Percentiles rank a stretch among this genome's conserved stretches.
Conservation (phyloP, 92 coral and sea anemone genomes). For the Isaurus tuberculatus region DNA sequence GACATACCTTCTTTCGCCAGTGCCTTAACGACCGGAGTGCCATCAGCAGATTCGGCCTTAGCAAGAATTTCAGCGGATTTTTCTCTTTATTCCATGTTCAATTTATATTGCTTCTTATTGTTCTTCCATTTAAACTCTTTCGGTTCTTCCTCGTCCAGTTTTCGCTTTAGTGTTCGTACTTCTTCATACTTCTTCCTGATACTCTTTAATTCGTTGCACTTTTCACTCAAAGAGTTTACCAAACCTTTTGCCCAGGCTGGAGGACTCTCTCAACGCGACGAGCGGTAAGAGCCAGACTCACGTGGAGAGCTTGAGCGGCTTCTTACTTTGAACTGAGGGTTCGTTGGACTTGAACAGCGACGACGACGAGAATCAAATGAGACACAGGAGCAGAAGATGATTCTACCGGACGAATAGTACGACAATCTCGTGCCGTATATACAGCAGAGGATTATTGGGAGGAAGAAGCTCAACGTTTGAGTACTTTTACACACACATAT, state of each 20-base stretch:
- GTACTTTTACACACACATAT: neutral
- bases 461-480: neutral
- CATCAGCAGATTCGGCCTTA: neutral
- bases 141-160: neutral
- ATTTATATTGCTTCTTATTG: constrained; percentile 4
- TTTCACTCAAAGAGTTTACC: neutral
- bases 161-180: constrained; percentile 18
- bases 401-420: neutral
- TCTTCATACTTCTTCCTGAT: neutral
- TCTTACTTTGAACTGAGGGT: neutral
- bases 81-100: neutral
- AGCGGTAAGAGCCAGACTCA: neutral
- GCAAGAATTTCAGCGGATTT: constrained; percentile 4
- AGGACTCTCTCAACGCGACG: constrained; percentile 17
- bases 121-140: constrained; percentile 13
- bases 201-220: neutral
- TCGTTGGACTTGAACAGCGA: neutral
- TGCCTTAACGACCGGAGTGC: neutral
- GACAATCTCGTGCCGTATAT: neutral
- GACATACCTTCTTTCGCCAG: constrained; percentile 20
- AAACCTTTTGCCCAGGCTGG: neutral
- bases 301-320: neutral
- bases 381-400: neutral
- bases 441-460: neutral
- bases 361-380: neutral